Conservation (phyloP, 2,888 invertebrate species). For the Lumbricus terrestris region DNA sequence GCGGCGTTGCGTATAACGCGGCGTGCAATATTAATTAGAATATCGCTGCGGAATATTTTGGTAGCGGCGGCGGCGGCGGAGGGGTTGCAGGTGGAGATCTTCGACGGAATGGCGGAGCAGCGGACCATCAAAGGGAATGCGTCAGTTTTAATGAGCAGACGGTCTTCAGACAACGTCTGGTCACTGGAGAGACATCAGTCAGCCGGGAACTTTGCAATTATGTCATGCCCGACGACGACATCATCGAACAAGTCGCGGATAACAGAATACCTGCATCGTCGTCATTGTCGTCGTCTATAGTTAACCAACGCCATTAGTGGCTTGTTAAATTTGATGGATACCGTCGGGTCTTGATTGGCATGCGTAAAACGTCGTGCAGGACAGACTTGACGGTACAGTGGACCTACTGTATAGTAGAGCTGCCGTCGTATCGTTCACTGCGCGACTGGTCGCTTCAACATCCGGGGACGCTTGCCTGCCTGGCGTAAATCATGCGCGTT, state of each 20-base stretch:
- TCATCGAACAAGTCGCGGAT: conserved; percentile 6
- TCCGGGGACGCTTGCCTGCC: not conserved
- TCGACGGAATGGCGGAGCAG: not conserved
- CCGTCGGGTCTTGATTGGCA: not conserved
- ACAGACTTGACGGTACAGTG: not conserved
- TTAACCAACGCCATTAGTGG: not conserved
- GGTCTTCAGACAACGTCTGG: not conserved
- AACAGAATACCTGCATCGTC: conserved; percentile 17
- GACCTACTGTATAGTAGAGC: too few species aligned
- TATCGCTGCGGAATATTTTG: not conserved
- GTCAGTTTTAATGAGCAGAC: not conserved
- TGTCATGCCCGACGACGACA: conserved; percentile 19
- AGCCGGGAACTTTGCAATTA: conserved; percentile 12
- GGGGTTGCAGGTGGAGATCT: not conserved
- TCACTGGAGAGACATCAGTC: conserved; percentile 17
- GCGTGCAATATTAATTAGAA: not conserved
- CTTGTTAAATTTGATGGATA: conserved; percentile 14
- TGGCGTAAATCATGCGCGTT: not conserved
- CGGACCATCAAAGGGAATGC: not conserved
- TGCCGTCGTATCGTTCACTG: not conserved
- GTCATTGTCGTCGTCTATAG: too few species aligned
- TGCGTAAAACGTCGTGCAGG: not conserved
- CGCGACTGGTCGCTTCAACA: not conserved
- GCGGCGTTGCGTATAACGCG: not conserved
- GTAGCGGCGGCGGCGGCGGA: too few species aligned